Base-by-base conservation (phyloP, 2,888 invertebrate genomes). In the Phragmatobia fuliginosa region DNA sequence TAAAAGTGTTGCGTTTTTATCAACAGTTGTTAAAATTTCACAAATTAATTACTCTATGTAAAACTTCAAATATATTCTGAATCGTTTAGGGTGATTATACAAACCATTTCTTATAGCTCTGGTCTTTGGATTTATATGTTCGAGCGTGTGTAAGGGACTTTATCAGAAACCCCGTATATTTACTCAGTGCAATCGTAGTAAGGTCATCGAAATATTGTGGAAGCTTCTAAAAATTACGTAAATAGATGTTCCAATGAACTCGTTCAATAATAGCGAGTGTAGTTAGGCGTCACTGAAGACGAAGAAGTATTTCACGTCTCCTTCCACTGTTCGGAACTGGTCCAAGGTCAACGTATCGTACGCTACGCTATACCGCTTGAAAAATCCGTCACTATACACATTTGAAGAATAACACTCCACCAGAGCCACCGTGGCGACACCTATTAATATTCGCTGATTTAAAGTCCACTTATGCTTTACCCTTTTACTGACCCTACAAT, bases 241-340 rank as follows among this genome's bases (percentile, higher is more conserved):
- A 95, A 94, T 94, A 94, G 94, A 94, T 92, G 94, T 94, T 94
- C 94, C 94, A 94, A 94, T 94, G 94, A 94, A 94, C 94, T 95
- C 94, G 91, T 94, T 93, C 93, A 94, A 92, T 94, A 93, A 94
- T 94, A 94, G 94, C 92, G 81, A 89, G 90, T 91, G 92, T 92
- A 92, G 92, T 88, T 94, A 91, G 88, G 91, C 92, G 92, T 91
- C 90, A 88, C 89, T 85, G 86, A 88, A 88, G 88, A 90, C 85
- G 84, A 49, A 49, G n/a, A 49, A 85, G 83, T 83, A 59, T 71
- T 71, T 71, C 66, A 86, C 84, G 85, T 89, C 87, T 84, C 81
- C 85, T 83, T 82, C 85, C 85, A 86, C 82, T 64, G 83, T 87
- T 85, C 83, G 87, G 87, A 87, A 86, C 84, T 84, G 83, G 85